These are phyloP conservation scores for Tinamus major DNA, from an alignment of 2,797 vertebrate species.

Conservation along the genomic window DNA sequence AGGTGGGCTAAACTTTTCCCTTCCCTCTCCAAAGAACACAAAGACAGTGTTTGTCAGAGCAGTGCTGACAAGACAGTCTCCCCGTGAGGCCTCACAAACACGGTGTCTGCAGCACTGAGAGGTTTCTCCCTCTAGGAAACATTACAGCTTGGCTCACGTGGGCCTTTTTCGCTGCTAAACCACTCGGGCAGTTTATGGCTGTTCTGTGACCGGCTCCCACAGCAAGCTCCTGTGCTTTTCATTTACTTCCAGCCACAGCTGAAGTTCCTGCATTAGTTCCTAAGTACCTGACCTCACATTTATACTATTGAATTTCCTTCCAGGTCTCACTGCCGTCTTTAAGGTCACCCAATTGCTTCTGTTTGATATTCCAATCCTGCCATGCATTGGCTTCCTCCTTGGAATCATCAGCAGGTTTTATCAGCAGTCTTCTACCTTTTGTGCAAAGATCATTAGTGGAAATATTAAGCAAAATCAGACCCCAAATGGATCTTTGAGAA, in stretches of 20 bases:
- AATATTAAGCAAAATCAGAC: conserved; percentile 65
- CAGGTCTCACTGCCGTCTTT: conserved; percentile 40
- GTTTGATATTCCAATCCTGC: conserved; percentile 53
- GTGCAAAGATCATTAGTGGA: conserved; percentile 66
- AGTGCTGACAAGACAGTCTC: not conserved
- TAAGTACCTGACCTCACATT: conserved; percentile 25
- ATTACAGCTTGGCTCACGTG: not conserved
- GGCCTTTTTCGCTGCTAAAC: not conserved
- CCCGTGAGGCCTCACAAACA: not conserved
- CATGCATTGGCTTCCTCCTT: not conserved
- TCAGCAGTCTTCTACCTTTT: conserved; percentile 48
- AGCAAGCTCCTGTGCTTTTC: conserved; percentile 8
- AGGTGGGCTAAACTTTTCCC: not conserved
- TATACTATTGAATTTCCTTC: conserved; percentile 43
- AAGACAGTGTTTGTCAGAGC: not conserved
- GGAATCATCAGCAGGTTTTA: conserved; percentile 47
- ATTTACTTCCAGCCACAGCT: not conserved
- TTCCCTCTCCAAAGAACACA: not conserved
- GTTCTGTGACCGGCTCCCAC: not conserved
- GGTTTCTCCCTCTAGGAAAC: not conserved
- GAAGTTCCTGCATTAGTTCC: conserved; percentile 26
- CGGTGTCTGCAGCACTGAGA: fast-evolving
- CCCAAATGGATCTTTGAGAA: conserved; percentile 65
- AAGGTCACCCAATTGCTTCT: conserved; percentile 12
- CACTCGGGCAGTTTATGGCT: not conserved